A percentile compares a stretch with the other conserved stretches of the same genome.
These are phyloP conservation scores for Holcopasites calliopsidis DNA, from an alignment of 1,140 invertebrate species.

Conservation along the genomic window DNA sequence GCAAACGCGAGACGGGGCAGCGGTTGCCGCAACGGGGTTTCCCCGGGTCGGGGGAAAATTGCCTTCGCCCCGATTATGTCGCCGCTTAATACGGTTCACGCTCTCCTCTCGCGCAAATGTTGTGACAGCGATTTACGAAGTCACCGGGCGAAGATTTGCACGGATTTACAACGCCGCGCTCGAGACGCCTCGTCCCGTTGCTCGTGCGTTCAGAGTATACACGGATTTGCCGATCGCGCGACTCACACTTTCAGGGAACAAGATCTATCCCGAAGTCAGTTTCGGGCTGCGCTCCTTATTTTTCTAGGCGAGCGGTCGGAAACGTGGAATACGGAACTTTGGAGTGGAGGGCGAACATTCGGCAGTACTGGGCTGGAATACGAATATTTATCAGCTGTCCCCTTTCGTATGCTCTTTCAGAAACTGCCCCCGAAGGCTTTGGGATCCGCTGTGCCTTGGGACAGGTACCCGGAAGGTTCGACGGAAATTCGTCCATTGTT, in stretches of 20 bases:
- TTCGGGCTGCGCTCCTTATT: background rate
- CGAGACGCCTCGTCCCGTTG: too few relatives aligned
- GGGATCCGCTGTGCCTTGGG: too few relatives aligned
- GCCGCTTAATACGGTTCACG: conserved; percentile 11
- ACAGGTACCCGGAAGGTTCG: too few relatives aligned
- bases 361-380: too few relatives aligned
- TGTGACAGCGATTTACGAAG: conserved; percentile 28
- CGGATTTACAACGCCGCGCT: background rate
- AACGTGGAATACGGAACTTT: too few relatives aligned
- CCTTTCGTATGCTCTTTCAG: too few relatives aligned
- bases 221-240: background rate
- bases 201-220: conserved; percentile 1
- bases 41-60: background rate
- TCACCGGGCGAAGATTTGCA: conserved; percentile 22
- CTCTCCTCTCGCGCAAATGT: conserved; percentile 14
- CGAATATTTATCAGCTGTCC: too few relatives aligned
- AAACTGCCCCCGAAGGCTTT: too few relatives aligned
- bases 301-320: background rate
- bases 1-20: background rate
- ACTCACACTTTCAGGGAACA: too few relatives aligned
- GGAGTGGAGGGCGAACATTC: too few relatives aligned
- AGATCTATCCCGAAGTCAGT: background rate
- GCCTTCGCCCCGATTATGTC: conserved; percentile 13
- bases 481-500: too few relatives aligned
- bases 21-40: background rate